Evolutionary conservation across 2,888 invertebrate species (phyloP).

Genomic region (Itoplectis maculator): DNA sequence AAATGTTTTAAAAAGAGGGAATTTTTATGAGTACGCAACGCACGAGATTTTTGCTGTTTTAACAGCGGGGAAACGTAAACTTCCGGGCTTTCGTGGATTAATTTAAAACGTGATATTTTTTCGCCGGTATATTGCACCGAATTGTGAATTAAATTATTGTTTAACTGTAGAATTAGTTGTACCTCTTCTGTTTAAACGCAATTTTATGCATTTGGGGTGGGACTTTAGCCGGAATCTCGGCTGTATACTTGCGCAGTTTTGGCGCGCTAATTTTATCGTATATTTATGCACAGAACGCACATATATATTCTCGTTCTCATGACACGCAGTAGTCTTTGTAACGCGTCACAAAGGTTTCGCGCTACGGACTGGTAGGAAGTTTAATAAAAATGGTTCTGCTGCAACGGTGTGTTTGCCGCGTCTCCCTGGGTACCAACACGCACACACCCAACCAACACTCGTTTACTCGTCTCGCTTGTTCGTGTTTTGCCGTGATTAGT

Average conservation of each 20-base stretch:
- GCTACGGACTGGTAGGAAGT: constrained; percentile 19
- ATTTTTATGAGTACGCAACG: too few relatives aligned
- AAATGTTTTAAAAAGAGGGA: too few relatives aligned
- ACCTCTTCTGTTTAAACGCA: neutral
- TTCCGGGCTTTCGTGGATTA: too few relatives aligned
- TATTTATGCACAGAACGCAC: neutral
- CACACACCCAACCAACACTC: constrained; percentile 9
- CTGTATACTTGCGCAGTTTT: neutral
- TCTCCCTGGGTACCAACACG: too few relatives aligned
- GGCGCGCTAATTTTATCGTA: neutral
- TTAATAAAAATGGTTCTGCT: constrained; percentile 52
- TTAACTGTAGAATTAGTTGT: neutral
- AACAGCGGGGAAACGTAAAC: too few relatives aligned
- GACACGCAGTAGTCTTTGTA: constrained; percentile 38
- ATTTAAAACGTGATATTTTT: too few relatives aligned
- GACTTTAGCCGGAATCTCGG: neutral
- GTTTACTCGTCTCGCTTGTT: constrained; percentile 17
- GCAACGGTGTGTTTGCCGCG: constrained; percentile 5
- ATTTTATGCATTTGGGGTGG: neutral
- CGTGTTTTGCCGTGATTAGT: constrained; percentile 65
- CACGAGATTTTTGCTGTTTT: too few relatives aligned
- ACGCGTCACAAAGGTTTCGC: constrained; percentile 52
- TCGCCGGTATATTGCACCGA: neutral
- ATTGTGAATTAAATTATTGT: neutral
- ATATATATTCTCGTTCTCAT: constrained; percentile 28